Evolutionary conservation across 2,113 vertebrate genomes (phyloP).

Genomic region (Osmerus mordax): DNA sequence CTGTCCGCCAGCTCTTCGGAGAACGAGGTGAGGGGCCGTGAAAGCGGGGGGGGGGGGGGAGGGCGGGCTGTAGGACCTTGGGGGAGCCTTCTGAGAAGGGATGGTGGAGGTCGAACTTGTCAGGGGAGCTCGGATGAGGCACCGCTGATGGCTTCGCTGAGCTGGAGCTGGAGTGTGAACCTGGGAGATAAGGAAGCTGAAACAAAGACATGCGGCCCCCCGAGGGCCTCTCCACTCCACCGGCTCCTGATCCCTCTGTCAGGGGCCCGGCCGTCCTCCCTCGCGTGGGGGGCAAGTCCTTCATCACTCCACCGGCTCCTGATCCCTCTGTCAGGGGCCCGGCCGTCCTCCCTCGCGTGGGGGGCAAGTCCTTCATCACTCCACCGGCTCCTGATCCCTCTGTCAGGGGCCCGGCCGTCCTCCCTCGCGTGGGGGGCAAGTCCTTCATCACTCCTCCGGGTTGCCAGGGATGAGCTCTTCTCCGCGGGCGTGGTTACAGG

Average conservation of each 20-base stretch:
- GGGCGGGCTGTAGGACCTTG: not conserved
- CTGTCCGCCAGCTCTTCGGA: slow-evolving; percentile 97
- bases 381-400: not conserved
- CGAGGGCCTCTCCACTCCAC: not conserved
- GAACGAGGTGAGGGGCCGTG: slow-evolving; percentile 81
- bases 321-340: too few species aligned
- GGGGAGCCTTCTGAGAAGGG: slow-evolving; percentile 16
- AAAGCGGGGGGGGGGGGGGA: not conserved
- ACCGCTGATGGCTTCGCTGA: slow-evolving; percentile 7
- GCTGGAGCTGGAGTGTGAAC: slow-evolving; percentile 28
- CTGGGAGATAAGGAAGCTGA: slow-evolving; percentile 31
- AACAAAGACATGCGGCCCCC: slow-evolving; percentile 9
- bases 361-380: too few species aligned
- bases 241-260: not conserved
- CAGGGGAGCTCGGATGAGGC: slow-evolving; percentile 33
- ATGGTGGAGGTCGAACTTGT: slow-evolving; percentile 4
- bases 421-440: not conserved
- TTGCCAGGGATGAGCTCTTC: slow-evolving; percentile 20
- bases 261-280: too few species aligned
- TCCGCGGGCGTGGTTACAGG: slow-evolving; percentile 30
- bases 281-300: too few species aligned
- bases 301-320: too few species aligned
- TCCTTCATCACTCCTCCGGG: slow-evolving; percentile 13
- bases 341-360: too few species aligned
- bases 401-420: slow-evolving; percentile 3